phyloP scores from a whole-genome alignment of 1,140 invertebrate species.

The Nylanderia fulva region DNA sequence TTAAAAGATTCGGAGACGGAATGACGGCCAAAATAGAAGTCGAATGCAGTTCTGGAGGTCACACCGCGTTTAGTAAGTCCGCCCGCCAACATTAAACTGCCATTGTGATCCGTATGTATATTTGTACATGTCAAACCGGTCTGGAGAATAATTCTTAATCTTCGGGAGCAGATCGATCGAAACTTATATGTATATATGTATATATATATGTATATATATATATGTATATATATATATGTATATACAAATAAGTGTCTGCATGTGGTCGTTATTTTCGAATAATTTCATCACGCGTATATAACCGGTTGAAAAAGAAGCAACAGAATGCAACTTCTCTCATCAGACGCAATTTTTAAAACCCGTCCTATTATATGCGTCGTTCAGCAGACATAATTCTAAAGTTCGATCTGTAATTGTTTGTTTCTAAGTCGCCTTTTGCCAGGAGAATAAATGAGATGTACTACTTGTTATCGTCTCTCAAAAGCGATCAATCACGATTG shows the following conservation, averaged over 20 bases:
- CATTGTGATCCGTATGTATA: constrained; percentile 52
- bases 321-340: constrained; percentile 38
- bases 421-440: neutral
- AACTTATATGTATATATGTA: constrained; percentile 3
- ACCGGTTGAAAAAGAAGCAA: constrained; percentile 25
- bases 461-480: neutral
- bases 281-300: constrained; percentile 36
- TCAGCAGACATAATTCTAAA: constrained; percentile 22
- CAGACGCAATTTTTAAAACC: constrained; percentile 55
- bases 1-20: constrained; percentile 55
- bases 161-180: constrained; percentile 20
- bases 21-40: constrained; percentile 57
- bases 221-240: too few species aligned
- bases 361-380: constrained; percentile 37
- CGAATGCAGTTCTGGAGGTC: constrained; percentile 52
- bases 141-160: constrained; percentile 39
- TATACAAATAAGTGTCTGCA: neutral
- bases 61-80: constrained; percentile 59
- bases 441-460: neutral
- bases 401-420: constrained; percentile 33
- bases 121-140: constrained; percentile 52
- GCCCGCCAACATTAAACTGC: constrained; percentile 46
- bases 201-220: too few species aligned
- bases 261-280: constrained; percentile 34
- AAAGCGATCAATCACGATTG: neutral